Base-by-base conservation (phyloP, 2,888 invertebrate species). In the Mechanitis mazaeus region DNA sequence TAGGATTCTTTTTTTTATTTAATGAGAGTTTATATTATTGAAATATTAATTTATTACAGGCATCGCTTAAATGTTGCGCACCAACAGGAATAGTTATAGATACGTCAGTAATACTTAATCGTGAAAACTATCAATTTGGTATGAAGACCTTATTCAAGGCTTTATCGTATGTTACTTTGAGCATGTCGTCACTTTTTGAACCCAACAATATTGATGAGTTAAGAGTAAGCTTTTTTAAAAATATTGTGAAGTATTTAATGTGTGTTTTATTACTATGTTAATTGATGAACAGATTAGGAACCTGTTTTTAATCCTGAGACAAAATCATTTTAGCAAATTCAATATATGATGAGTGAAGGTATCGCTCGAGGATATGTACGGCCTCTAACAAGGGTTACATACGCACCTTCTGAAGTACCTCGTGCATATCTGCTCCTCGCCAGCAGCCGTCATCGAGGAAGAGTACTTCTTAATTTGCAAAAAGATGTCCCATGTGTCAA, bases 321-420 rank as follows among this genome's bases (percentile, higher is more conserved):
- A 42, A n/a, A 55, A 55, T 42, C 4, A 38, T 42, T 58, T 33
- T 33, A 64, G 64, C 38, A 7, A 9, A 31, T 86, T 4, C 83
- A 81, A 54, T 31, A 20, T 3, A 61, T 81, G 65, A 55, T 85
- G 33, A 73, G 73, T 28, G 79, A 81, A 7, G 85, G 86, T 2
- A 84, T 87, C 20, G 63, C 65, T 0, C 68, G 64, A 0, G 87
- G 87, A 0, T 79, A 76, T 64, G 85, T 87, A 35, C 75, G 79
- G 2, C 87, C 87, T 0, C 60, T 85, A 45, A 70, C 81, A 0
- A 75, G 80, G 4, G 74, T 81, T 3, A 71, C 74, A 28, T 85
- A 77, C 58, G 64, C 68, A 0, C 72, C 80, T 2, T 60, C 65
- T 1, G 80, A 81, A 3, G 76, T 64, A 0, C 3, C 73, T 5